phyloP scores from a whole-genome alignment of 2,113 vertebrate species.

The Pimephales promelas region DNA sequence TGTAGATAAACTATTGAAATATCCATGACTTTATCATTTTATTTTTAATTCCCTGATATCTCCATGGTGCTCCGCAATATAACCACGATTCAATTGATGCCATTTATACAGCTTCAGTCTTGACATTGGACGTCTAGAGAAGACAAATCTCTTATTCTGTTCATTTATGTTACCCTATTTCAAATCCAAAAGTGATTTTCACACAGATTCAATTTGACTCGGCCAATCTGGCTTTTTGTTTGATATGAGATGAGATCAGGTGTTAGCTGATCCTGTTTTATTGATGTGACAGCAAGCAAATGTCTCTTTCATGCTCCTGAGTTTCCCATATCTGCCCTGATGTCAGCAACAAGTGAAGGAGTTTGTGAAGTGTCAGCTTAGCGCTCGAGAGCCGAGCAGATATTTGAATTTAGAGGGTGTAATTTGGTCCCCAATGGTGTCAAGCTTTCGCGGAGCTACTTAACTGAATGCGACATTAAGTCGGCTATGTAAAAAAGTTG shows the following conservation, averaged over 20 bases:
- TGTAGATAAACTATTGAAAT: not conserved
- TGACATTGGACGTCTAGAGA: not conserved
- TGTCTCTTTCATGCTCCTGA: slow-evolving; percentile 41
- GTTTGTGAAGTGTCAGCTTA: slow-evolving; percentile 41
- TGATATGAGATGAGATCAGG: slow-evolving; percentile 39
- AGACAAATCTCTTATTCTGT: not conserved
- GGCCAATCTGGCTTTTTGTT: slow-evolving; percentile 14
- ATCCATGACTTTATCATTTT: not conserved
- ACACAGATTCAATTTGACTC: slow-evolving; percentile 14
- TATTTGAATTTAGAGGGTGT: slow-evolving; percentile 9
- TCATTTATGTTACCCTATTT: not conserved
- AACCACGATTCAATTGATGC: not conserved
- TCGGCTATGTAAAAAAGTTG: not conserved
- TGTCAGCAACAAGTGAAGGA: slow-evolving; percentile 34
- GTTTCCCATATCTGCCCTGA: slow-evolving; percentile 2
- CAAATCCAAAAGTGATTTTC: slow-evolving; percentile 19
- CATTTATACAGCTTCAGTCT: not conserved
- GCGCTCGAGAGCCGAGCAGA: slow-evolving; percentile 4
- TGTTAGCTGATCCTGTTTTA: not conserved
- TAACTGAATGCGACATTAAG: not conserved
- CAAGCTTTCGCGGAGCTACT: not conserved
- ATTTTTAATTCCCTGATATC: not conserved
- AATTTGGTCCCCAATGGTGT: not conserved
- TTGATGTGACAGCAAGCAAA: slow-evolving; percentile 37
- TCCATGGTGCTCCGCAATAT: not conserved